A percentile compares a stretch with the other conserved stretches of the same genome.
Conservation (phyloP, 2,113 vertebrate genomes). For the Coptodon bakossiorum region DNA sequence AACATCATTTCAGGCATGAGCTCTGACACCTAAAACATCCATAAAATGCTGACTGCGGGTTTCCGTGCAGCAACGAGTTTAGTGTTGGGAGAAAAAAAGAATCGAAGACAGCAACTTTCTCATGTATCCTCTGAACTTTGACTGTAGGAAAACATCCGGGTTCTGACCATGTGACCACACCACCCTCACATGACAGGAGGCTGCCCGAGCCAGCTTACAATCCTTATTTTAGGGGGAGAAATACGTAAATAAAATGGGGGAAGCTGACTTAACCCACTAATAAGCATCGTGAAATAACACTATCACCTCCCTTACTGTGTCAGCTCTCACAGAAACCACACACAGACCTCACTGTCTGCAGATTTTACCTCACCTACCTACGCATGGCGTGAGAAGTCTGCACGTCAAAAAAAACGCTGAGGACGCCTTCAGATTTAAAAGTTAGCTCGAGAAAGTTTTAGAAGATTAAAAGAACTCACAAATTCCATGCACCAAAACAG, state of each 20-base stretch:
- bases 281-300: not conserved
- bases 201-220: not conserved
- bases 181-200: slow-evolving; percentile 62
- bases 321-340: not conserved
- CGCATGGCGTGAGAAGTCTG: not conserved
- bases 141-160: slow-evolving; percentile 61
- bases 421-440: not conserved
- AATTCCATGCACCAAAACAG: not conserved
- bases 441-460: not conserved
- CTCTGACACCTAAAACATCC: not conserved
- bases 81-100: not conserved
- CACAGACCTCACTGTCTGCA: not conserved
- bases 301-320: not conserved
- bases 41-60: slow-evolving; percentile 40
- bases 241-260: not conserved
- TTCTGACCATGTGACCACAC: slow-evolving; percentile 52
- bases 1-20: not conserved
- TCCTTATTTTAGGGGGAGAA: not conserved
- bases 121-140: slow-evolving; percentile 54
- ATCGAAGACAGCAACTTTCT: slow-evolving; percentile 48
- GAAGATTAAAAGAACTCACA: not conserved
- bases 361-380: not conserved
- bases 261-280: not conserved
- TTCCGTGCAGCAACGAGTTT: not conserved
- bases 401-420: not conserved